Evolutionary conservation across 2,888 invertebrate genomes (phyloP).

Genomic region (Nematopogon swammerdamellus): DNA sequence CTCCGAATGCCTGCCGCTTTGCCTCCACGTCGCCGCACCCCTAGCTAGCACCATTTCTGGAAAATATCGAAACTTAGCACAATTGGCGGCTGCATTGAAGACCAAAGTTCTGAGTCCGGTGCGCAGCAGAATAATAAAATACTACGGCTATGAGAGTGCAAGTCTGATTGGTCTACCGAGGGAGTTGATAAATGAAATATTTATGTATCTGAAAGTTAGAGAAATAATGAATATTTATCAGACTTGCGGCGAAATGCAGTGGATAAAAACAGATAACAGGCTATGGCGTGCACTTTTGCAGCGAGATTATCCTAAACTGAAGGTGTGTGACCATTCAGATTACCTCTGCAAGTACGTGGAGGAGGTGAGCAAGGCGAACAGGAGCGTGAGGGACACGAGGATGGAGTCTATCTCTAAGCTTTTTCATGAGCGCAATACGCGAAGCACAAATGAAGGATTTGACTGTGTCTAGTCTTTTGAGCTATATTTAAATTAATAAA

Average conservation of each 20-base stretch:
- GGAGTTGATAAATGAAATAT: conserved; percentile 32
- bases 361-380: no score
- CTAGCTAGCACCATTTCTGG: conserved; percentile 30
- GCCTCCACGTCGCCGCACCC: conserved; percentile 34
- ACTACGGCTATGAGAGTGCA: conserved; percentile 42
- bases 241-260: conserved; percentile 28
- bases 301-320: conserved; percentile 35
- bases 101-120: conserved; percentile 51
- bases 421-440: no score
- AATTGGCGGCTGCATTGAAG: conserved; percentile 48
- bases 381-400: no score
- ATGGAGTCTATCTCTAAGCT: no score
- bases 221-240: conserved; percentile 29
- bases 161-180: conserved; percentile 43
- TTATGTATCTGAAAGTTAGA: conserved; percentile 22
- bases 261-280: conserved; percentile 22
- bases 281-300: conserved; percentile 35
- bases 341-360: no score
- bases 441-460: no score
- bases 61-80: conserved; percentile 39
- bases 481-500: no score
- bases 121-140: conserved; percentile 48
- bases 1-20: conserved; percentile 34
- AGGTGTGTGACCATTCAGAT: no score
- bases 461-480: no score